phyloP scores from a whole-genome alignment of 2,113 vertebrate species.

The Beaufortia kweichowensis region DNA sequence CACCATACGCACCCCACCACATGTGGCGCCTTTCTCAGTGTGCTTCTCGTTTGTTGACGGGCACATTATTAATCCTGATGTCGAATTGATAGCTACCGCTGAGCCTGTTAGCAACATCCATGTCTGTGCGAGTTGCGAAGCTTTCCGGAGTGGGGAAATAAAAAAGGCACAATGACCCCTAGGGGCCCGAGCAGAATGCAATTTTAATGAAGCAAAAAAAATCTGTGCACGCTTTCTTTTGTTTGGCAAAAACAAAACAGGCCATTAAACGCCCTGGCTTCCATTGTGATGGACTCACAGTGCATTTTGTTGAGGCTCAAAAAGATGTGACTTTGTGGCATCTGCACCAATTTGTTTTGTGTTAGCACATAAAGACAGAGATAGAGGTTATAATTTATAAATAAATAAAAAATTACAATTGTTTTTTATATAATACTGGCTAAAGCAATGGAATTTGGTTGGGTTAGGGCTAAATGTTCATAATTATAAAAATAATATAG shows the following conservation, averaged over 20 bases:
- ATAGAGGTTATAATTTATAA: no score
- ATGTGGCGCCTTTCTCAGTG: constrained; percentile 31
- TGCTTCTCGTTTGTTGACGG: constrained; percentile 58
- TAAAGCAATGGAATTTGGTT: no score
- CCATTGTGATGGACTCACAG: background rate
- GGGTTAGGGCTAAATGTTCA: no score
- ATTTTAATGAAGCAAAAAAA: constrained; percentile 21
- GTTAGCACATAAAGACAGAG: no score
- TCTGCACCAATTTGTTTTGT: constrained; percentile 16
- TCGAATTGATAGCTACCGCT: constrained; percentile 37
- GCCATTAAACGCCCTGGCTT: background rate
- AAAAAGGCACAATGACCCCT: constrained; percentile 21
- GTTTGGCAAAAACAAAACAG: constrained; percentile 17
- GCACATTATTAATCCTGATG: constrained; percentile 57
- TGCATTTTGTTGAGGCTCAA: background rate
- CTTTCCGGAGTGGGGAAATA: constrained; percentile 19
- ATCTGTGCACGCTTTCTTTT: background rate
- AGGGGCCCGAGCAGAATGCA: background rate
- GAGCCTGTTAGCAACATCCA: constrained; percentile 43
- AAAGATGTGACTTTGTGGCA: background rate
- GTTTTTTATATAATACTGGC: no score
- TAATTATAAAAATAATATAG: no score
- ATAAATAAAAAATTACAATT: no score
- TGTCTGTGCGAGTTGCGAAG: constrained; percentile 11
- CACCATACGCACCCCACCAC: constrained; percentile 9